phyloP scores from a whole-genome alignment of 2,797 vertebrate genomes.

The Hoplostethus atlanticus region DNA sequence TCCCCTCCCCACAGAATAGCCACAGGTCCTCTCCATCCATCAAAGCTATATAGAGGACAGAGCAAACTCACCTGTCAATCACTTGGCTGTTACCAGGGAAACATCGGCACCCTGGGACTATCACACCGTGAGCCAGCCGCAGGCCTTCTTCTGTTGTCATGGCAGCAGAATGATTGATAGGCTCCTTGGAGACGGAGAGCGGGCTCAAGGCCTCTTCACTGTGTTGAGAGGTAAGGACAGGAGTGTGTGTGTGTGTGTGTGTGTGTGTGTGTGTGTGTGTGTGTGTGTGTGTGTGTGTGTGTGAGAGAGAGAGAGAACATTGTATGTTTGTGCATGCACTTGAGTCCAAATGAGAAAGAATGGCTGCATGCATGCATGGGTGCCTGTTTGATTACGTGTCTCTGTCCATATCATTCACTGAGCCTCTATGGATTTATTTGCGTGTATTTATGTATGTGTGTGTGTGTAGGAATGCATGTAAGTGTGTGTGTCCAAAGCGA shows the following conservation, averaged over 20 bases:
- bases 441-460: not conserved
- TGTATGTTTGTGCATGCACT: conserved; percentile 6
- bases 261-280: not conserved
- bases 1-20: not conserved
- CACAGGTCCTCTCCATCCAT: not conserved
- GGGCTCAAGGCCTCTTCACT: not conserved
- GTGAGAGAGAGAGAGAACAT: not conserved
- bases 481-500: not conserved
- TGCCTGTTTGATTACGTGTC: not conserved
- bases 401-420: conserved; percentile 2
- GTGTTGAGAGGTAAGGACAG: conserved; percentile 37
- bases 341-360: conserved; percentile 6
- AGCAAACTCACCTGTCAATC: conserved; percentile 16
- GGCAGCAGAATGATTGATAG: conserved; percentile 55
- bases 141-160: conserved; percentile 22
- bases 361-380: not conserved
- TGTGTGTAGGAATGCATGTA: not conserved
- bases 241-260: conserved; percentile 7
- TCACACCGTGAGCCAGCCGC: not conserved
- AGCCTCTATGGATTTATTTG: conserved; percentile 36
- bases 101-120: not conserved
- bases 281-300: not conserved
- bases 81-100: not conserved
- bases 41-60: not conserved
- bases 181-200: conserved; percentile 19